These are phyloP conservation scores for Mythimna loreyi DNA, from an alignment of 2,888 invertebrate species.

Conservation along the genomic window DNA sequence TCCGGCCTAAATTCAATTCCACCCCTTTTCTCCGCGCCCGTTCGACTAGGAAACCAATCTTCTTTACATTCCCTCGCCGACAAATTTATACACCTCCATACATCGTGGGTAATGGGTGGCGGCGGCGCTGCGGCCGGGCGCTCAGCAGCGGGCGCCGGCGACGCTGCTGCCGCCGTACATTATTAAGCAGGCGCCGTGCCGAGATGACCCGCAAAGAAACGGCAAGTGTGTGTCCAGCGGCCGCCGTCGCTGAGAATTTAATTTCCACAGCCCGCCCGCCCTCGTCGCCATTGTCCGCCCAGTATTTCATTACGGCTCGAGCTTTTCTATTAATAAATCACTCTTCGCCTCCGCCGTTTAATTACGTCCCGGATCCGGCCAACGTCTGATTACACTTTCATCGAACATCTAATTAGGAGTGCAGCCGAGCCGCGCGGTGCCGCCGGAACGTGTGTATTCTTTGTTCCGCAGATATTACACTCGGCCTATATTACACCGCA, in stretches of 20 bases:
- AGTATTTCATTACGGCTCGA: slow-evolving; percentile 90
- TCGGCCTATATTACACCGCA: slow-evolving; percentile 82
- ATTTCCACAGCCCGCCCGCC: slow-evolving; percentile 88
- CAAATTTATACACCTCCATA: slow-evolving; percentile 89
- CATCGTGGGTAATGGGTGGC: slow-evolving; percentile 79
- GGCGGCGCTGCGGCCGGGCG: slow-evolving; percentile 50
- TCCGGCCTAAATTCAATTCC: slow-evolving; percentile 89
- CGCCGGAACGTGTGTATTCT: slow-evolving; percentile 84
- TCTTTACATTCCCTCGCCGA: slow-evolving; percentile 89
- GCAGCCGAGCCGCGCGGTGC: slow-evolving; percentile 79
- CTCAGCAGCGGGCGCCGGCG: slow-evolving; percentile 61
- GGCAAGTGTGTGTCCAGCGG: slow-evolving; percentile 79
- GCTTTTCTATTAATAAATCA: slow-evolving; percentile 91
- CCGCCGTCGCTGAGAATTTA: slow-evolving; percentile 87
- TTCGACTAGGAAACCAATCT: slow-evolving; percentile 88
- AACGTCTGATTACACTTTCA: slow-evolving; percentile 90
- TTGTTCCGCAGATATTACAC: slow-evolving; percentile 85
- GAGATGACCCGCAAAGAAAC: slow-evolving; percentile 81
- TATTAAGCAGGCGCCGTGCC: slow-evolving; percentile 79
- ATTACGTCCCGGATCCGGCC: slow-evolving; percentile 89
- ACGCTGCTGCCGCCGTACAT: slow-evolving; percentile 75
- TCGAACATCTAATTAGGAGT: slow-evolving; percentile 91
- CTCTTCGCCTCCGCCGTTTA: slow-evolving; percentile 90
- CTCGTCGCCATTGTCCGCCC: slow-evolving; percentile 89
- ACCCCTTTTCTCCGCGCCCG: slow-evolving; percentile 85